A percentile compares a stretch with the other conserved stretches of the same genome.
These are phyloP conservation scores for Lucilia sericata DNA, from an alignment of 1,140 invertebrate species.

Conservation along the genomic window DNA sequence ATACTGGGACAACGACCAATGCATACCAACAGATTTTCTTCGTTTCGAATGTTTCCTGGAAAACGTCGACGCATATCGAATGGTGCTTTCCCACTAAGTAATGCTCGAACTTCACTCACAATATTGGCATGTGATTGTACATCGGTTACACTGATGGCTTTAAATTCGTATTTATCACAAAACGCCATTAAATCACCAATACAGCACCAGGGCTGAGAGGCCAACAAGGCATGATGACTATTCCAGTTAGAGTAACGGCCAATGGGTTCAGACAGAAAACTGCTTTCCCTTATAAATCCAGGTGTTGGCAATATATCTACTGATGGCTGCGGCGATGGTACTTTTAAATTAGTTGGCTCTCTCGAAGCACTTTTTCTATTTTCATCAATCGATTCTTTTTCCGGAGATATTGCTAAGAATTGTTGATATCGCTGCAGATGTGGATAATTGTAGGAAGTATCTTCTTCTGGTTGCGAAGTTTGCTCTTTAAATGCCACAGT, in stretches of 20 bases:
- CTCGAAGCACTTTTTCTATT: neutral
- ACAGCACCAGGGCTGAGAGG: constrained; percentile 60
- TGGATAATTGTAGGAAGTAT: neutral
- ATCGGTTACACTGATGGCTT: constrained; percentile 56
- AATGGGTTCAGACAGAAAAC: neutral
- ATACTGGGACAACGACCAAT: constrained; percentile 63
- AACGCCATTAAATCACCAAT: constrained; percentile 64
- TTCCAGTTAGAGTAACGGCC: constrained; percentile 59
- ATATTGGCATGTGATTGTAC: constrained; percentile 59
- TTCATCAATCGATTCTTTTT: neutral
- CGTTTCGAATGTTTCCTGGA: constrained; percentile 62
- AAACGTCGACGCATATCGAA: constrained; percentile 62
- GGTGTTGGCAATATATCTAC: neutral
- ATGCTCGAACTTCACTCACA: constrained; percentile 55
- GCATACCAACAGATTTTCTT: constrained; percentile 65
- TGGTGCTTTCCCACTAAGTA: constrained; percentile 57
- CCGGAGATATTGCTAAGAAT: neutral
- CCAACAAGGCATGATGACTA: constrained; percentile 55
- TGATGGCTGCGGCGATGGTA: neutral
- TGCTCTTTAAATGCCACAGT: constrained; percentile 22
- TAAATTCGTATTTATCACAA: constrained; percentile 65
- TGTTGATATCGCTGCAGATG: neutral
- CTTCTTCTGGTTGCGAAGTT: neutral
- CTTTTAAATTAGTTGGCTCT: neutral
- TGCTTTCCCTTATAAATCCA: neutral